phyloP scores from a whole-genome alignment of 2,888 invertebrate species.

The Macropis europaea region DNA sequence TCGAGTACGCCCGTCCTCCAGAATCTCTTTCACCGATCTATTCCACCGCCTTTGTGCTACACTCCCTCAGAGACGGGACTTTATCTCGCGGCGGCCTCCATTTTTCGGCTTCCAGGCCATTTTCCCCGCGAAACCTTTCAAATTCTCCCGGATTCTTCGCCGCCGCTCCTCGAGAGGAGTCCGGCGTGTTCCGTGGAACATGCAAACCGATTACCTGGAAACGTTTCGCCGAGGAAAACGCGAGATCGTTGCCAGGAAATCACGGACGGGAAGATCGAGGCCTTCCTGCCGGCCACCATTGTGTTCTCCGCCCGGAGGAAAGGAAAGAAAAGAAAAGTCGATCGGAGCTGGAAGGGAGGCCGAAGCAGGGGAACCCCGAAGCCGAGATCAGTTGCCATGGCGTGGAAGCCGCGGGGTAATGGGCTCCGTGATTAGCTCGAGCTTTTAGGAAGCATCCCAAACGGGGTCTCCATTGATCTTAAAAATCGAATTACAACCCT shows the following conservation, averaged over 20 bases:
- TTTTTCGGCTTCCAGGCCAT: too few species aligned
- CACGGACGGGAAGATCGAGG: too few species aligned
- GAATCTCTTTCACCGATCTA: slow-evolving; percentile 13
- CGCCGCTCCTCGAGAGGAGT: too few species aligned
- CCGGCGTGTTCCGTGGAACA: too few species aligned
- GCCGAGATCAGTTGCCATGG: slow-evolving; percentile 55
- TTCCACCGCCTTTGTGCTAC: slow-evolving; percentile 25
- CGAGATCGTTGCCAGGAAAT: too few species aligned
- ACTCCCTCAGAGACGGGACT: not conserved
- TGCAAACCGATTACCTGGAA: too few species aligned
- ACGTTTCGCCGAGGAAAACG: too few species aligned
- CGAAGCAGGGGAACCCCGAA: not conserved
- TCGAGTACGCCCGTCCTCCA: slow-evolving; percentile 3
- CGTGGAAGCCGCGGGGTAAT: slow-evolving; percentile 24
- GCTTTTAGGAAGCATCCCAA: slow-evolving; percentile 36
- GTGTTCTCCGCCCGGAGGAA: too few species aligned
- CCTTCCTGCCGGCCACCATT: too few species aligned
- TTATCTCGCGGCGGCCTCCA: too few species aligned
- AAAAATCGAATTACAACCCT: slow-evolving; percentile 46
- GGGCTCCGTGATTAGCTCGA: slow-evolving; percentile 46
- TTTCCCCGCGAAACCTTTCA: too few species aligned
- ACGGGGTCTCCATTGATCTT: slow-evolving; percentile 34
- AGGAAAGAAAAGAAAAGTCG: not conserved
- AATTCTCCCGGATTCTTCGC: too few species aligned
- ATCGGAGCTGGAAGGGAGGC: not conserved